Evolutionary conservation across 2,113 vertebrate genomes (phyloP).

Genomic region (Chionodraco myersi): DNA sequence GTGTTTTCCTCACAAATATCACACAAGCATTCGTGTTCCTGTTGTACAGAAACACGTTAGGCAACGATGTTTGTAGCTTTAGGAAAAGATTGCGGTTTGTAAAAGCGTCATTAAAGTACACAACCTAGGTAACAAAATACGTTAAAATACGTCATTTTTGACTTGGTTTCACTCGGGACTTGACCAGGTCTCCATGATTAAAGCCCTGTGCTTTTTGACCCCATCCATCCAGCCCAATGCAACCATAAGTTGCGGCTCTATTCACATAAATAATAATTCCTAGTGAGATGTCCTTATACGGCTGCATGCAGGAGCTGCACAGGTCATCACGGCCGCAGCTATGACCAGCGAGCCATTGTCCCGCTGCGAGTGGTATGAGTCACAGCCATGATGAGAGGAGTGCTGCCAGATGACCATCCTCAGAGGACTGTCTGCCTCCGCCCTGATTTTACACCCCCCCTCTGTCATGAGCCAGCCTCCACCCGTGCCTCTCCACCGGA

Average conservation of each 20-base stretch:
- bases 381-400: conserved; percentile 51
- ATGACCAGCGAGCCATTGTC: not conserved
- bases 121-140: no score
- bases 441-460: conserved; percentile 32
- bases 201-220: no score
- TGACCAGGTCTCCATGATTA: no score
- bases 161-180: no score
- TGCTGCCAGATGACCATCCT: conserved; percentile 3
- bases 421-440: conserved; percentile 33
- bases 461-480: conserved; percentile 28
- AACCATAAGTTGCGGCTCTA: not conserved
- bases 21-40: no score
- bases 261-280: not conserved
- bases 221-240: not conserved
- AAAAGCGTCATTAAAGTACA: no score
- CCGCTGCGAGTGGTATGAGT: conserved; percentile 43
- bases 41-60: no score
- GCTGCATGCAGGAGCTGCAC: not conserved
- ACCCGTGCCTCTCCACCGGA: conserved; percentile 6
- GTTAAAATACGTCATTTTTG: no score
- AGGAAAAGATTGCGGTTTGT: no score
- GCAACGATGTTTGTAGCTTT: no score
- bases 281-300: not conserved
- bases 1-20: no score
- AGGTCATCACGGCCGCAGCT: conserved; percentile 11